A percentile compares a stretch with the other conserved stretches of the same genome.
These are phyloP conservation scores for Acanthis flammea DNA, from an alignment of 2,797 vertebrate genomes.

Conservation along the genomic window DNA sequence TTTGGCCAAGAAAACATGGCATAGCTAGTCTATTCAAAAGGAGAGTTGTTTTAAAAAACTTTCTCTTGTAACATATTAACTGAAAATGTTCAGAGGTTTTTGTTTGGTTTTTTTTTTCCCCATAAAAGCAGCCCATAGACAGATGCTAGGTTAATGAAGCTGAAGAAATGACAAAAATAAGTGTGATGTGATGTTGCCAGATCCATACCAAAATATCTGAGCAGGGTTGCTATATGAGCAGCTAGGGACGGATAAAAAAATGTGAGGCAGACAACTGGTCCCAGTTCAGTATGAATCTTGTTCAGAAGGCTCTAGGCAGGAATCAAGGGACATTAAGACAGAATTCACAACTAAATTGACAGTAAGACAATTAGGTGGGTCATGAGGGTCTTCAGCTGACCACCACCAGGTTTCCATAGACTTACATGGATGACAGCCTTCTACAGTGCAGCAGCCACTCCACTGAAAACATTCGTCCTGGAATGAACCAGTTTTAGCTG, in stretches of 20 bases:
- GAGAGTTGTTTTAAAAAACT: not conserved
- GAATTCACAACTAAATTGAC: not conserved
- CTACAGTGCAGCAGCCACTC: not conserved
- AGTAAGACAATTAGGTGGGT: not conserved
- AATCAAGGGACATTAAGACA: not conserved
- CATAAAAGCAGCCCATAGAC: not conserved
- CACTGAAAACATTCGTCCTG: not conserved
- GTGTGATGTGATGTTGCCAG: not conserved
- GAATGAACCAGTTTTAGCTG: not conserved
- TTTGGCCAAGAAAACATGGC: not conserved
- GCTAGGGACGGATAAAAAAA: not conserved
- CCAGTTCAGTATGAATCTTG: not conserved
- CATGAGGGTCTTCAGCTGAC: not conserved
- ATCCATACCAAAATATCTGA: not conserved
- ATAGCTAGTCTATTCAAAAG: not conserved
- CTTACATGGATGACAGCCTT: not conserved
- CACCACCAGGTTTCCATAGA: not conserved
- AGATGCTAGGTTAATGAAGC: not conserved
- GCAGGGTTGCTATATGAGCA: not conserved
- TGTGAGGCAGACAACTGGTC: not conserved
- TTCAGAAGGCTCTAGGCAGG: not conserved
- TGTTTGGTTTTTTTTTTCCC: not conserved
- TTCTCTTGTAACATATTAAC: not conserved
- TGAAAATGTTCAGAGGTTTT: not conserved
- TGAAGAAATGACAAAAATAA: not conserved